Percentiles rank a stretch among this genome's conserved stretches.
These are phyloP conservation scores for Halocynthia aurantium DNA, from an alignment of 23 tunicate species.

Conservation along the genomic window DNA sequence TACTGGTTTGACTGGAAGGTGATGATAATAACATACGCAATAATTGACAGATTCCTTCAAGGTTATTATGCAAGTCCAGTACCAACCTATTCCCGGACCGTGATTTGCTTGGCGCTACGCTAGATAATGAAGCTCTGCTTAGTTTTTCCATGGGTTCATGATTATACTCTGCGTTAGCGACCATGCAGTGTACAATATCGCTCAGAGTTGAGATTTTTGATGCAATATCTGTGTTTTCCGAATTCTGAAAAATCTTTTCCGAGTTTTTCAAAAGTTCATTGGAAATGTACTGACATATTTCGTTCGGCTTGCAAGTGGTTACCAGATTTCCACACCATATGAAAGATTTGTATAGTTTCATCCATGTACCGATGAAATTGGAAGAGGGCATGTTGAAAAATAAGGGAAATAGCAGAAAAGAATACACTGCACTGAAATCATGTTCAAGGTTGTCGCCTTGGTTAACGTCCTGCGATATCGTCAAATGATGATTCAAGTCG, in stretches of 20 bases:
- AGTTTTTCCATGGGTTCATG: background rate
- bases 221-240: background rate
- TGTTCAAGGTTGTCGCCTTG: slow-evolving; percentile 77
- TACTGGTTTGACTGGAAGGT: too few species aligned
- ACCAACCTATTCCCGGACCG: background rate
- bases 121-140: background rate
- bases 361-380: slow-evolving; percentile 22
- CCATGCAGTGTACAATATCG: background rate
- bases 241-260: background rate
- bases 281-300: slow-evolving; percentile 23
- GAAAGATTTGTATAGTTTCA: slow-evolving; percentile 20
- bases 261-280: background rate
- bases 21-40: background rate
- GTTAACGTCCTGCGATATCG: slow-evolving; percentile 27
- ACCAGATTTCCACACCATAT: slow-evolving; percentile 8
- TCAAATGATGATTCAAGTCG: slow-evolving; percentile 2
- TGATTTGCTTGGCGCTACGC: background rate
- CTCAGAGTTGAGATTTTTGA: too few species aligned
- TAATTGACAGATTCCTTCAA: background rate
- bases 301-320: slow-evolving; percentile 30
- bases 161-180: slow-evolving; percentile 4
- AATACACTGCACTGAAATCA: slow-evolving; percentile 45
- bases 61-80: slow-evolving; percentile 2
- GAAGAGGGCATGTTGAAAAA: background rate
- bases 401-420: slow-evolving; percentile 31